Percentiles rank a stretch among this genome's conserved stretches.
phyloP scores from a whole-genome alignment of 1,140 invertebrate species.

The Aphis gossypii region DNA sequence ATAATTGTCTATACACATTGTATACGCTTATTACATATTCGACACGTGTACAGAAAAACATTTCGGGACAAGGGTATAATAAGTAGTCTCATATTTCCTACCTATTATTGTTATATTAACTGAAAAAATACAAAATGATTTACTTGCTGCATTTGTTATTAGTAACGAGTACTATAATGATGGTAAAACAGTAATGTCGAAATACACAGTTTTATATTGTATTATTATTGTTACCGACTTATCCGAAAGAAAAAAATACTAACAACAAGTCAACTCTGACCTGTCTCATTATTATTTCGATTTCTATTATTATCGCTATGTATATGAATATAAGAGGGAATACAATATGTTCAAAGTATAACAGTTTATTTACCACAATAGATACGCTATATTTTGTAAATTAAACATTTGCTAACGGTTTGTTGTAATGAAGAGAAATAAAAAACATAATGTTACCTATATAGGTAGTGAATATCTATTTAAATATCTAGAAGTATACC shows the following conservation, averaged over 20 bases:
- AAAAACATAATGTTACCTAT: neutral
- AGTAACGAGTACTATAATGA: neutral
- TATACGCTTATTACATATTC: neutral
- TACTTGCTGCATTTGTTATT: neutral
- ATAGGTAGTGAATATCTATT: neutral
- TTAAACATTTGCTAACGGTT: neutral
- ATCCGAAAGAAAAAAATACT: neutral
- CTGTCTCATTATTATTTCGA: neutral
- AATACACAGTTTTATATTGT: neutral
- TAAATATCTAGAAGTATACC: too few species aligned
- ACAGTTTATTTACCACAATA: neutral
- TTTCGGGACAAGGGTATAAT: neutral
- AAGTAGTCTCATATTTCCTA: neutral
- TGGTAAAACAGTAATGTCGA: neutral
- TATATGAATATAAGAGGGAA: neutral
- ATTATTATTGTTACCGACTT: neutral
- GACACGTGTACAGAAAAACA: neutral
- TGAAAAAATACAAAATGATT: neutral
- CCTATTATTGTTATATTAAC: neutral
- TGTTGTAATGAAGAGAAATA: neutral
- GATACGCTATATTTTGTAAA: neutral
- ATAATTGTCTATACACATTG: too few species aligned
- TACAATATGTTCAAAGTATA: neutral
- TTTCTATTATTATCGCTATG: neutral
- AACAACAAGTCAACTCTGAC: neutral